Percentiles rank a stretch among this genome's conserved stretches.
phyloP scores from a whole-genome alignment of 1,140 invertebrate species.

The Drosophila baimaii region DNA sequence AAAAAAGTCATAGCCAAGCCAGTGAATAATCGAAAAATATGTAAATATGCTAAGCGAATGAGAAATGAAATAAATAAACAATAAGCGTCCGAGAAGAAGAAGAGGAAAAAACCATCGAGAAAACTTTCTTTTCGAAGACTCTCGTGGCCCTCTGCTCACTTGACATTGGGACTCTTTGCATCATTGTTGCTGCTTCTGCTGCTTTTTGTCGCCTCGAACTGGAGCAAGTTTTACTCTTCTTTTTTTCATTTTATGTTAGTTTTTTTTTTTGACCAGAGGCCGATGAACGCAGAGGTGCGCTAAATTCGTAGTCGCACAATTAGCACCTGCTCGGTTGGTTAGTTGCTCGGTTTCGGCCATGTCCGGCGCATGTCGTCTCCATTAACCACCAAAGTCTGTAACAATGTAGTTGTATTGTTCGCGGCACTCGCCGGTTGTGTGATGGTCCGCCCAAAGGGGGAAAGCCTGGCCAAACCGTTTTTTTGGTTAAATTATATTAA shows the following conservation, averaged over 20 bases:
- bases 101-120: conserved; percentile 37
- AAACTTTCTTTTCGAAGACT: conserved; percentile 66
- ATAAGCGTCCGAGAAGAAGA: conserved; percentile 9
- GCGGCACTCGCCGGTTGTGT: conserved; percentile 14
- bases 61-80: conserved; percentile 44
- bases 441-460: conserved; percentile 6
- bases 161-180: conserved; percentile 61
- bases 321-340: conserved; percentile 60
- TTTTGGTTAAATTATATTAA: conserved; percentile 9
- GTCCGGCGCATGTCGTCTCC: conserved; percentile 49
- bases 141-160: conserved; percentile 50
- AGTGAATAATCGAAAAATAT: conserved; percentile 40
- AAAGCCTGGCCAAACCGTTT: neutral
- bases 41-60: conserved; percentile 38
- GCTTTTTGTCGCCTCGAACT: conserved; percentile 26
- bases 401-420: conserved; percentile 10
- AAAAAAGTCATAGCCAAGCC: neutral
- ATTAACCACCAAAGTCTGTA: conserved; percentile 64
- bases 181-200: conserved; percentile 14
- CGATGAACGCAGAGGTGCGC: conserved; percentile 33
- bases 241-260: too few relatives aligned
- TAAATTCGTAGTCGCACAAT: conserved; percentile 62
- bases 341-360: conserved; percentile 15
- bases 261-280: conserved; percentile 8
- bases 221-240: conserved; percentile 44